Conservation (phyloP, 2,888 invertebrate species). For the Minunthozetes semirufus region DNA sequence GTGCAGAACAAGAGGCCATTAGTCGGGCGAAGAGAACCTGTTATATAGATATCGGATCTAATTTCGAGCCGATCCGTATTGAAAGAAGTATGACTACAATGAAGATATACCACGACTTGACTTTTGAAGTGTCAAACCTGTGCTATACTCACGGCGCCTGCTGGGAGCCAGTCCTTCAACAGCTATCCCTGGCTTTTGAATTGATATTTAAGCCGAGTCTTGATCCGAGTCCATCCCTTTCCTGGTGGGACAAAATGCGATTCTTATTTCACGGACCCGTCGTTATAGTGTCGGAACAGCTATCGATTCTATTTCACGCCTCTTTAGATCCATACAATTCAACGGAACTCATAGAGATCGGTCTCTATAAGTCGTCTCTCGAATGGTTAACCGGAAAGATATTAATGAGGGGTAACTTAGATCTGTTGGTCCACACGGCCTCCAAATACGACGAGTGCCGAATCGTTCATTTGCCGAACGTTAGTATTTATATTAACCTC, state of each 20-base stretch:
- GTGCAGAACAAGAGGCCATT: constrained; percentile 77
- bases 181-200: constrained; percentile 64
- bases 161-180: constrained; percentile 95
- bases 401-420: constrained; percentile 83
- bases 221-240: constrained; percentile 85
- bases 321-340: constrained; percentile 97
- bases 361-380: constrained; percentile 84
- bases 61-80: constrained; percentile 55
- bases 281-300: constrained; percentile 74
- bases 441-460: constrained; percentile 98
- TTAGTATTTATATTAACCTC: constrained; percentile 65
- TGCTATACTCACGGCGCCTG: constrained; percentile 96
- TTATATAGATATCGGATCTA: constrained; percentile 63
- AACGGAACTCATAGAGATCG: constrained; percentile 96
- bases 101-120: constrained; percentile 96
- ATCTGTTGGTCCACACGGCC: constrained; percentile 90
- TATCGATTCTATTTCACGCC: constrained; percentile 86
- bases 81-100: constrained; percentile 83
- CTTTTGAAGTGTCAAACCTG: constrained; percentile 56
- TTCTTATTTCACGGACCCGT: constrained; percentile 84
- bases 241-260: constrained; percentile 96
- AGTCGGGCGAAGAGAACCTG: constrained; percentile 66
- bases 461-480: constrained; percentile 78
- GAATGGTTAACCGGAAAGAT: constrained; percentile 74
- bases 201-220: constrained; percentile 58